Percentiles rank a stretch among this genome's conserved stretches.
Evolutionary conservation across 1,140 invertebrate genomes (phyloP).

Genomic region (Coboldia fuscipes): DNA sequence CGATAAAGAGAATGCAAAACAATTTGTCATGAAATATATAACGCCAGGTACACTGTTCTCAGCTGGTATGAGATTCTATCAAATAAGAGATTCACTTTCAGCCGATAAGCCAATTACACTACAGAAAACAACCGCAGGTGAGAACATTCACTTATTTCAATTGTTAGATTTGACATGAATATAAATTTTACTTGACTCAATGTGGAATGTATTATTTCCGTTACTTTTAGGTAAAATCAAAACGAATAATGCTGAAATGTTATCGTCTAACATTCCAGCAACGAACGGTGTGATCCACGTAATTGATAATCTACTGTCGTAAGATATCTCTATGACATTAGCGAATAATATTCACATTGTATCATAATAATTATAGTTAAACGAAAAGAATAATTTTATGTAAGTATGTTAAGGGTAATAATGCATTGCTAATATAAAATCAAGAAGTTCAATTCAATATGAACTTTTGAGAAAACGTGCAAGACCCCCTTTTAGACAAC

Average conservation of each 20-base stretch:
- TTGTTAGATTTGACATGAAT: not conserved
- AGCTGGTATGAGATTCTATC: conserved; percentile 66
- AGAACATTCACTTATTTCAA: conserved; percentile 8
- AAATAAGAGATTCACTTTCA: conserved; percentile 52
- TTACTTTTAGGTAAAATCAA: conserved; percentile 46
- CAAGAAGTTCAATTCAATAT: too few species aligned
- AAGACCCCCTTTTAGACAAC: too few species aligned
- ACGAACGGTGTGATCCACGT: conserved; percentile 79
- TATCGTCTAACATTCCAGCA: conserved; percentile 61
- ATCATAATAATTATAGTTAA: too few species aligned
- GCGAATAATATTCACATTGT: too few species aligned
- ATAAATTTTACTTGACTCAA: not conserved
- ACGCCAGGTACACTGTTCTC: conserved; percentile 56
- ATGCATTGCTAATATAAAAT: too few species aligned
- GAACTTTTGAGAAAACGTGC: too few species aligned
- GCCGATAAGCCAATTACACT: conserved; percentile 38
- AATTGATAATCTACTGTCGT: conserved; percentile 50
- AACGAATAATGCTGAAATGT: conserved; percentile 51
- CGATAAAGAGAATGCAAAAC: conserved; percentile 38
- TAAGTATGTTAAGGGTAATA: too few species aligned
- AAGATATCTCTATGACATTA: too few species aligned
- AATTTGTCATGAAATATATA: conserved; percentile 57
- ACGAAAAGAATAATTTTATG: too few species aligned
- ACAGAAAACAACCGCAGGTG: conserved; percentile 51
- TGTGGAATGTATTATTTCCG: conserved; percentile 12